Conservation (phyloP, 2,888 invertebrate genomes). For the Falcaria lacertinaria region DNA sequence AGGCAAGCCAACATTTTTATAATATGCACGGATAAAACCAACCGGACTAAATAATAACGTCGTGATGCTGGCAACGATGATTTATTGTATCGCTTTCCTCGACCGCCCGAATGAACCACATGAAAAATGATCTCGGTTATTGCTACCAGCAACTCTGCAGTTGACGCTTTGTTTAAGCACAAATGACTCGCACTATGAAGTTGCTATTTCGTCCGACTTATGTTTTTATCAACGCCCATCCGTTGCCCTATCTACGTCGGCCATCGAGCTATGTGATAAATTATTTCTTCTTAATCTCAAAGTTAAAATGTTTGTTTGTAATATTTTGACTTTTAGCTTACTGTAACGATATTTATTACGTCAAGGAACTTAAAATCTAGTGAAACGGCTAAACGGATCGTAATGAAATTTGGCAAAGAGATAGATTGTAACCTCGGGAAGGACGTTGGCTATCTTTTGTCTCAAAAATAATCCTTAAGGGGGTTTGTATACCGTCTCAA, state of each 20-base stretch:
- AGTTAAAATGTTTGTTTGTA: too few relatives aligned
- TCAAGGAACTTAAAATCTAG: too few relatives aligned
- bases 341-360: too few relatives aligned
- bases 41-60: constrained; percentile 74
- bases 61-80: constrained; percentile 75
- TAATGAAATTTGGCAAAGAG: too few relatives aligned
- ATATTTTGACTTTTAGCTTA: too few relatives aligned
- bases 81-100: constrained; percentile 77
- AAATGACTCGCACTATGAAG: constrained; percentile 75
- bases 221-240: constrained; percentile 50
- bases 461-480: too few relatives aligned
- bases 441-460: too few relatives aligned
- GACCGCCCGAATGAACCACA: constrained; percentile 76
- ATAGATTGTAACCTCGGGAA: too few relatives aligned
- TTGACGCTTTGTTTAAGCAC: constrained; percentile 78
- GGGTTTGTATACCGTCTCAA: too few relatives aligned
- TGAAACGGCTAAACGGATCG: too few relatives aligned
- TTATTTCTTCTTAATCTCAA: neutral
- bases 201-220: constrained; percentile 60
- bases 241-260: constrained; percentile 8
- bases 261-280: neutral
- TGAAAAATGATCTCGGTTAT: constrained; percentile 78
- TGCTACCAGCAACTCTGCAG: constrained; percentile 73
- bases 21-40: constrained; percentile 65
- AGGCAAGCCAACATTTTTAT: constrained; percentile 40